Percentiles rank a stretch among this genome's conserved stretches.
Evolutionary conservation across 2,888 invertebrate genomes (phyloP).

Genomic region (Clostera curtula): DNA sequence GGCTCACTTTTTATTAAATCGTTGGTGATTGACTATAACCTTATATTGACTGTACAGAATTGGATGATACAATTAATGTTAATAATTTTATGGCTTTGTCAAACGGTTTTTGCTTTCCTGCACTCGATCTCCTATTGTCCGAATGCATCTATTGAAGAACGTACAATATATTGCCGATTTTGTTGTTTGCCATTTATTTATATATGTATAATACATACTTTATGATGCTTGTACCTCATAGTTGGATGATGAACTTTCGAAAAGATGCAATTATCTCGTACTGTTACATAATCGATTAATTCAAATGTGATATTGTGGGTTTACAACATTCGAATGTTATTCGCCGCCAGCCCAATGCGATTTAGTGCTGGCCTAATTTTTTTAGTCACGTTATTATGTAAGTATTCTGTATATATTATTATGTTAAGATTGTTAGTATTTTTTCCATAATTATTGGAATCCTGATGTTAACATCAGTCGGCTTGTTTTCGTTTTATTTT

Average conservation of each 20-base stretch:
- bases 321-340: slow-evolving; percentile 16
- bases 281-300: slow-evolving; percentile 16
- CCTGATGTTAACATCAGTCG: neutral
- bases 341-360: slow-evolving; percentile 19
- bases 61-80: no score
- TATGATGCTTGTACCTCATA: slow-evolving; percentile 10
- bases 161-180: neutral
- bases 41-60: no score
- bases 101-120: no score
- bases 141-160: neutral
- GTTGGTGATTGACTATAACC: no score
- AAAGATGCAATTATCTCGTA: slow-evolving; percentile 6
- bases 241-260: slow-evolving; percentile 8
- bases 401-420: slow-evolving; percentile 3
- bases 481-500: slow-evolving; percentile 16
- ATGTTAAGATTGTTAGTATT: slow-evolving; percentile 5
- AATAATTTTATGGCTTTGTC: no score
- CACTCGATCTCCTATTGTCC: no score
- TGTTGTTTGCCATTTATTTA: neutral
- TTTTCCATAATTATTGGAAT: neutral
- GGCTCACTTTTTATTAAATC: no score
- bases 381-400: slow-evolving; percentile 5
- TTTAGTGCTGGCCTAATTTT: slow-evolving; percentile 10
- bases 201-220: no score
- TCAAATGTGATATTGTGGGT: slow-evolving; percentile 23